Evolutionary conservation across 2,113 vertebrate species (phyloP), one percentile per base, ranked within the genome.

Genomic region (Alaudala cheleensis): DNA sequence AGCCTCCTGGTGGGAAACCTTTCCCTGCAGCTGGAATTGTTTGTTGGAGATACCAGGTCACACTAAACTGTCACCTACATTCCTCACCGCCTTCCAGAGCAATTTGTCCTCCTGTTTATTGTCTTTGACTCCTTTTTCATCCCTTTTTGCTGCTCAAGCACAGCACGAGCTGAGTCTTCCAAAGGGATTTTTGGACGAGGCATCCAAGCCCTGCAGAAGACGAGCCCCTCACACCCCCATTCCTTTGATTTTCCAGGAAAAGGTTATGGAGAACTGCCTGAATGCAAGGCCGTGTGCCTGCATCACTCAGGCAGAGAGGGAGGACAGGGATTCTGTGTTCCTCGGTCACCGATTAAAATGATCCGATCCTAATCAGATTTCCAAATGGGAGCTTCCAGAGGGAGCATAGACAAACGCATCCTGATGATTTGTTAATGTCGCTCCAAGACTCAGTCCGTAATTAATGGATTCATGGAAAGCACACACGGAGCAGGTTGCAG

Each of bases 321-420:
- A 70, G 58, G 74, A 56, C 79, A 83, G 64, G 61, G n/a, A 29
- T 70, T 60, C 31, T 5, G 1, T 39, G 71, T 64, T 90, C 82
- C 56, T 71, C 0, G 1, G 71, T 67, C 71, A 13, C 92, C 90
- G 88, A 92, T 92, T 70, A 29, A 53, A 94, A 83, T 13, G 56
- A 94, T 60, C 82, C 82, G n/a, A 84, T 73, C 87, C 92, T 90
- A 90, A 94, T 93, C 94, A 88, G 82, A 88, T 95, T 95, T 81
- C 53, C 72, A 71, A 92, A 93, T 20, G 34, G 13, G 28, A 64
- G 12, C 5, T 0, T 54, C 74, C 54, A 28, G 66, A 73, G 70
- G 85, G n/a, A 88, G 85, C 16, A 15, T 9, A 65, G 79, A 39
- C 82, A 81, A 90, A 60, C 5, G 82, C 92, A 90, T 90, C 53